These are phyloP conservation scores for Acanthosepion lycidas DNA, from an alignment of 2,888 invertebrate species.

Conservation along the genomic window DNA sequence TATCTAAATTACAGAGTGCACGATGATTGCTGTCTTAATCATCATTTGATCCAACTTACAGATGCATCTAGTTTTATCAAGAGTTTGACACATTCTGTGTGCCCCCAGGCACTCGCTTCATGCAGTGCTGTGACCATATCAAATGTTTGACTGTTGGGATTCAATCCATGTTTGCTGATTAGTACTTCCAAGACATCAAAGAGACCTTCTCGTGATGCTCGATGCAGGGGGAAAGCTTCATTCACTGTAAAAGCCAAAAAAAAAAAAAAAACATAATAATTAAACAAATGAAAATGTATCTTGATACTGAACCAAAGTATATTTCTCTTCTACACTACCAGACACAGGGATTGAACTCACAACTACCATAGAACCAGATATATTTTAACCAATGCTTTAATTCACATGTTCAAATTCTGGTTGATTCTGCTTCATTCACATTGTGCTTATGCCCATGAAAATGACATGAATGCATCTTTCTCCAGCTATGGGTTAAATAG, in stretches of 20 bases:
- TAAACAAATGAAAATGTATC: not conserved
- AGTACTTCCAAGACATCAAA: slow-evolving; percentile 53
- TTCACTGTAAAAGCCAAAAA: not conserved
- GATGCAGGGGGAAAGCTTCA: slow-evolving; percentile 58
- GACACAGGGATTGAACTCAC: no score
- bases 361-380: no score
- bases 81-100: slow-evolving; percentile 57
- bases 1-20: no score
- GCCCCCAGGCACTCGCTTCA: slow-evolving; percentile 64
- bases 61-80: slow-evolving; percentile 63
- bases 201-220: slow-evolving; percentile 59
- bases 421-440: no score
- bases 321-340: no score
- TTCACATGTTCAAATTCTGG: no score
- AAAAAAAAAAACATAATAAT: not conserved
- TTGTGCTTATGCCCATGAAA: no score
- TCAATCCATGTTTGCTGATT: slow-evolving; percentile 54
- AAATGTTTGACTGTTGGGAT: slow-evolving; percentile 60
- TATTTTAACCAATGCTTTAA: no score
- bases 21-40: no score
- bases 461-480: no score
- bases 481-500: no score
- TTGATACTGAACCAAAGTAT: not conserved
- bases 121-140: slow-evolving; percentile 66
- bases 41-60: slow-evolving; percentile 53